phyloP scores from a whole-genome alignment of 2,888 invertebrate species.

The Pristionchus entomophagus region DNA sequence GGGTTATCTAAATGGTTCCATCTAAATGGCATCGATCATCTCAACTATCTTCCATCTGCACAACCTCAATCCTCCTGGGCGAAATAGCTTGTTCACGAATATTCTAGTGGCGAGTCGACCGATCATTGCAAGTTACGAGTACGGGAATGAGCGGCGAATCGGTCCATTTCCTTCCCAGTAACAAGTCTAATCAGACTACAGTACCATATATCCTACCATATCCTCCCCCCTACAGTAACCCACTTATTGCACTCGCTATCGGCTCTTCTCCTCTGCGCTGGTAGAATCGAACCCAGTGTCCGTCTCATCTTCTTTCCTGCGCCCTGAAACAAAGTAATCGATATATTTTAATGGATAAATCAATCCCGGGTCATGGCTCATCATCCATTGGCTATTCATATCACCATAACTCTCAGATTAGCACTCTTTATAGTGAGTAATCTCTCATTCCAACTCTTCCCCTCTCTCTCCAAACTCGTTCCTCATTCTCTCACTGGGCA shows the following conservation, averaged over 20 bases:
- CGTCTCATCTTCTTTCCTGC: slow-evolving; percentile 31
- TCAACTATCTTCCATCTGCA: background rate
- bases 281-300: slow-evolving; percentile 19
- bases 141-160: background rate
- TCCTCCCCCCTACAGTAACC: background rate
- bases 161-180: background rate
- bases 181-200: background rate
- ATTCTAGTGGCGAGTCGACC: background rate
- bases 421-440: background rate
- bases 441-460: slow-evolving; percentile 10
- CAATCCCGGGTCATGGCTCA: background rate
- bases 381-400: no score
- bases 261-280: slow-evolving; percentile 15
- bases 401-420: background rate
- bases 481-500: background rate
- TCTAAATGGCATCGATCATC: background rate
- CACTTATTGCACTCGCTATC: slow-evolving; percentile 25
- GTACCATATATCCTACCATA: background rate
- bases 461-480: background rate
- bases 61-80: background rate
- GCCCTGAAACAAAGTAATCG: background rate
- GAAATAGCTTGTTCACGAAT: background rate
- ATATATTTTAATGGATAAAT: background rate
- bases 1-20: background rate
- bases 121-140: slow-evolving; percentile 20